phyloP scores from a whole-genome alignment of 1,140 invertebrate species.

The Nautilus pompilius region DNA sequence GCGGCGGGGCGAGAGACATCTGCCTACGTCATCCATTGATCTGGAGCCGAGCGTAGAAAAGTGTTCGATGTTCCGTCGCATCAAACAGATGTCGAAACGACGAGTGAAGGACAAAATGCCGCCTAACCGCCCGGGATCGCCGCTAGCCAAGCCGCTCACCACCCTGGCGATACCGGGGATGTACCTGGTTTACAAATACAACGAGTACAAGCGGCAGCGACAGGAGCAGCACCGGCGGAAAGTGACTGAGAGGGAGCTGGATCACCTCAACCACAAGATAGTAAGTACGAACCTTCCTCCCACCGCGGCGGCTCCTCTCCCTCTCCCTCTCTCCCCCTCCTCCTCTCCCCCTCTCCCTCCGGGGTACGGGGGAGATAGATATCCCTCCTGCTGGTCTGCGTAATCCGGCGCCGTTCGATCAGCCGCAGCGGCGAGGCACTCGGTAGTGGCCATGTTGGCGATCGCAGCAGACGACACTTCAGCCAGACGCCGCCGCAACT shows the following conservation, averaged over 20 bases:
- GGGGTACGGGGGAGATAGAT: neutral
- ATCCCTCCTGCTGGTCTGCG: too few species aligned
- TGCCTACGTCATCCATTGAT: too few species aligned
- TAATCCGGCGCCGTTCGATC: too few species aligned
- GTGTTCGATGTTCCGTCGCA: too few species aligned
- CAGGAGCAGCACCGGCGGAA: slow-evolving; percentile 74
- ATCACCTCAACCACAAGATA: slow-evolving; percentile 84
- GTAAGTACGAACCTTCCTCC: slow-evolving; percentile 64
- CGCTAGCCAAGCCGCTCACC: slow-evolving; percentile 74
- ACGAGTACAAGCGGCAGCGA: slow-evolving; percentile 78
- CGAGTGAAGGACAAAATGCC: slow-evolving; percentile 21
- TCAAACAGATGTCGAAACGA: too few species aligned
- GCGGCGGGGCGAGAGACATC: too few species aligned
- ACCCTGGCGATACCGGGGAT: slow-evolving; percentile 79
- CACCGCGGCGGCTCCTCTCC: neutral
- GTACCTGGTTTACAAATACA: slow-evolving; percentile 88
- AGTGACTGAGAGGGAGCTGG: slow-evolving; percentile 78
- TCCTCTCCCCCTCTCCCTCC: neutral
- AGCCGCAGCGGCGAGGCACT: too few species aligned
- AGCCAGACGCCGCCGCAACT: too few species aligned
- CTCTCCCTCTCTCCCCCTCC: neutral
- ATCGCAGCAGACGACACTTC: too few species aligned
- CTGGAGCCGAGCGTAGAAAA: too few species aligned
- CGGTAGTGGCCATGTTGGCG: too few species aligned
- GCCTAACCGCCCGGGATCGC: slow-evolving; percentile 10